Evolutionary conservation across 2,888 invertebrate genomes (phyloP).

Genomic region (Athetis lepigone): DNA sequence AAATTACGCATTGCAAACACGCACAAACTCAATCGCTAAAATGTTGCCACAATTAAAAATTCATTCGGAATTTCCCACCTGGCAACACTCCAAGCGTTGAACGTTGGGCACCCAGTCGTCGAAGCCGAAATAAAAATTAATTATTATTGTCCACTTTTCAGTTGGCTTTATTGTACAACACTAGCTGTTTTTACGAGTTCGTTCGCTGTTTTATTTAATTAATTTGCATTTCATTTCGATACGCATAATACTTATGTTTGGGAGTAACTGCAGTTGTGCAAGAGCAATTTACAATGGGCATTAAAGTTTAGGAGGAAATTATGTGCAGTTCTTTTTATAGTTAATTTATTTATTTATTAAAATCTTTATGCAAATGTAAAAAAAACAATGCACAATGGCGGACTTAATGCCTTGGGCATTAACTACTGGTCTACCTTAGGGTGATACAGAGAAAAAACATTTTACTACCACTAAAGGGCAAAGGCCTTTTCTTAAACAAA

Average conservation of each 20-base stretch:
- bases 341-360: too few species aligned
- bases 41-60: conserved; percentile 71
- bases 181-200: conserved; percentile 43
- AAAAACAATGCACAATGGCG: too few species aligned
- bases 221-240: conserved; percentile 52
- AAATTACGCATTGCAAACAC: conserved; percentile 60
- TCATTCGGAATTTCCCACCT: conserved; percentile 61
- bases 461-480: too few species aligned
- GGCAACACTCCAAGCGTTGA: conserved; percentile 70
- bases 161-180: conserved; percentile 57
- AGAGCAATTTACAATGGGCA: too few species aligned
- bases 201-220: conserved; percentile 51
- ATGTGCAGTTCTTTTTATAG: too few species aligned
- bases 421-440: too few species aligned
- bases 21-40: conserved; percentile 65
- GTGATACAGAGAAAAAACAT: too few species aligned
- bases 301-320: too few species aligned
- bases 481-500: too few species aligned
- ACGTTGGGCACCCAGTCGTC: conserved; percentile 60
- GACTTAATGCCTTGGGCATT: too few species aligned
- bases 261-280: conserved; percentile 1
- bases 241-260: conserved; percentile 24
- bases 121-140: conserved; percentile 68
- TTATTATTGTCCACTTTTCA: conserved; percentile 65
- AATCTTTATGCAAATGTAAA: too few species aligned